Evolutionary conservation across 2,797 vertebrate genomes (phyloP), one percentile per base, ranked within the genome.

Genomic region (Kryptopterus vitreolus): DNA sequence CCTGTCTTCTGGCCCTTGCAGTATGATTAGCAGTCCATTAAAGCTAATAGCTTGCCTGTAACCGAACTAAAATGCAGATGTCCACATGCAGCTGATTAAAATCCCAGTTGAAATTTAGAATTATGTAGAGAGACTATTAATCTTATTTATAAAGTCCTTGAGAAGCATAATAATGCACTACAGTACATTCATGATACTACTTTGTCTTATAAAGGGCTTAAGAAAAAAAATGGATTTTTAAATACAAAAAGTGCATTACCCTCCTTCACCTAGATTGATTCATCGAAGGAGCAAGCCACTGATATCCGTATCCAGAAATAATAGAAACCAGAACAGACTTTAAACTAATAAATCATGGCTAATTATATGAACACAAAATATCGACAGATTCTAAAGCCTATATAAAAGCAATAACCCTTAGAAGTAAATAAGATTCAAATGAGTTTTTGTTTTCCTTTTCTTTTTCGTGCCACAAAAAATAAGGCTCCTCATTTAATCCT

Each of bases 401-500:
- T 58, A 72, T 26, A 70, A 76, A 77, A 35, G 59, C 70, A 78
- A 57, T 35, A 33, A 65, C 70, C 78, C 70, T 83, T 63, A 68
- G n/a, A 74, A 46, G 70, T 63, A 79, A 82, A 82, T 63, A 46
- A 58, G 79, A 85, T 86, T 87, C 82, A 75, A 86, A 81, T 82
- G 79, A 87, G 86, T 35, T 52, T 79, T 84, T 43, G 38, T 43
- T 86, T 81, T 3, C 3, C 22, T 7, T 43, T 70, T 35, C 83
- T 81, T 83, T 85, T 85, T 79, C 83, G 80, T 82, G 76, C 73
- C 71, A 84, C 69, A 83, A 81, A 86, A 83, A 79, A 86, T 80
- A 84, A 83, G 76, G 76, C 82, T 84, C 79, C 82, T 85, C 71
- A 81, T 84, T 85, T 84, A 66, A 84, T 83, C 82, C 62, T 78